Evolutionary conservation across 2,888 invertebrate genomes (phyloP).

Genomic region (Heliconius ismenius): DNA sequence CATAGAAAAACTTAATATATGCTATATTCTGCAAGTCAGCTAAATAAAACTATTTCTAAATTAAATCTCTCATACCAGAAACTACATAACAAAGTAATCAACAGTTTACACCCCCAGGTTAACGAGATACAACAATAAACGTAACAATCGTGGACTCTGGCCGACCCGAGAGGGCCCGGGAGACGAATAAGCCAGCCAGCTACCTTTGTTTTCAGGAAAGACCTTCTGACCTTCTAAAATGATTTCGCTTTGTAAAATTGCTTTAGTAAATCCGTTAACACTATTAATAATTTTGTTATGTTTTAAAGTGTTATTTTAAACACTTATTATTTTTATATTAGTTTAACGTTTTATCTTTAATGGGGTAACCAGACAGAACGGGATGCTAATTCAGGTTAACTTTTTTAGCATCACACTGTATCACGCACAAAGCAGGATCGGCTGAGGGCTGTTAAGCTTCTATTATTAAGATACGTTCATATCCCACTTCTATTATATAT

Average conservation of each 20-base stretch:
- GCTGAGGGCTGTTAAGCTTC: too few species aligned
- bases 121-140: constrained; percentile 37
- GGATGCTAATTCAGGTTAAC: too few species aligned
- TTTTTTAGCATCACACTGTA: too few species aligned
- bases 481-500: too few species aligned
- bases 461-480: too few species aligned
- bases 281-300: not conserved
- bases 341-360: too few species aligned
- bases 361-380: too few species aligned
- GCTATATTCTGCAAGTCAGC: too few species aligned
- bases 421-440: too few species aligned
- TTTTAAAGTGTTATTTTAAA: not conserved
- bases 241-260: constrained; percentile 25
- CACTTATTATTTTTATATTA: too few species aligned
- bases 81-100: constrained; percentile 34
- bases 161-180: constrained; percentile 34
- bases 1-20: too few species aligned
- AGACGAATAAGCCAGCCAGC: constrained; percentile 29
- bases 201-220: constrained; percentile 4
- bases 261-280: constrained; percentile 1
- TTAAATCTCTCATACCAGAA: constrained; percentile 1
- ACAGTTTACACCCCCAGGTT: constrained; percentile 39
- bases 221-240: constrained; percentile 17
- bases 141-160: constrained; percentile 19
- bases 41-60: not conserved